Evolutionary conservation across 2,113 vertebrate species (phyloP), one percentile per base, ranked within the genome.

Genomic region (Sapajus apella): DNA sequence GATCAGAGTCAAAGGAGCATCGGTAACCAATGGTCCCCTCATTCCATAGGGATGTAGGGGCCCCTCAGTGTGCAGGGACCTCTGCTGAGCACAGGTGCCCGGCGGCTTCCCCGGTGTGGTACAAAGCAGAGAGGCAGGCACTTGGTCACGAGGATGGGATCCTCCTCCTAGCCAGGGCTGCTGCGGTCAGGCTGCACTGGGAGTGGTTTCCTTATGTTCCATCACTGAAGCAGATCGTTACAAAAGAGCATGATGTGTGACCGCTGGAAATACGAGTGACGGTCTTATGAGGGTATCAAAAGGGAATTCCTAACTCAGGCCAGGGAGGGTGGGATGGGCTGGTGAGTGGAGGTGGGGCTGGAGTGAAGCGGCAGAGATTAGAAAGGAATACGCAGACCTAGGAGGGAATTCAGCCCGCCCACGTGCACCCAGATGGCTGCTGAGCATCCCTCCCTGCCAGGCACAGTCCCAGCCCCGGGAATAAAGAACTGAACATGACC

Each of bases 41-140:
- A 0, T 43, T 9, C n/a, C 3, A 2, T 64, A 14, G 61, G 61
- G 27, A 64, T 1, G 0, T 6, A 45, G 4, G 12, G 0, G 20
- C 1, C 8, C 32, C 7, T 13, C 40, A 3, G 40, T 3, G 32
- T 17, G 18, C 40, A 37, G 64, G 13, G 76, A 0, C n/a, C 32
- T 32, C 30, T 55, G 23, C 37, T 58, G 23, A 47, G 61, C 16
- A 3, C 23, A 8, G 23, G 35, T 40, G 45, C 20, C 91, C 55
- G 1, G 18, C n/a, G n/a, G 37, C 37, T 23, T 73, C 70, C 70
- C 21, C 10, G 1, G 5, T 6, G 37, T 2, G 4, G 35, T 17
- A 5, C 16, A 5, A 8, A 77, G n/a, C 2, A 1, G 61, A 16
- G 8, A 23, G 25, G 68, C 16, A 8, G 18, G 73, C 3, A 35